Evolutionary conservation across 2,113 vertebrate species (phyloP).

Genomic region (Lepus timidus): DNA sequence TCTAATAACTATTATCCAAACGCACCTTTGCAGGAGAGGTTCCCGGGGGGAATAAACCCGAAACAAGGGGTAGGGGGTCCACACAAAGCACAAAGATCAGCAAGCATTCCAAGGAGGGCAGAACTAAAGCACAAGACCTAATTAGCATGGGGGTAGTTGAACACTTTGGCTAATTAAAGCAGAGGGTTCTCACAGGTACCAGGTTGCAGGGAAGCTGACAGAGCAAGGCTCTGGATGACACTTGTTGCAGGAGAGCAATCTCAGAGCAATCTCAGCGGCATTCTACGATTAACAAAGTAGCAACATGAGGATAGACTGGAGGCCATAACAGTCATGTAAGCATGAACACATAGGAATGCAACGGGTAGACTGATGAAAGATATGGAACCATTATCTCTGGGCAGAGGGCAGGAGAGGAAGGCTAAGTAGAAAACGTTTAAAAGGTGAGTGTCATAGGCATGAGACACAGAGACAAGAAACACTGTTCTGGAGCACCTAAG

Average conservation of each 20-base stretch:
- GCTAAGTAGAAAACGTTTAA: not conserved
- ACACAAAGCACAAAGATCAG: not conserved
- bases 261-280: too few species aligned
- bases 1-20: not conserved
- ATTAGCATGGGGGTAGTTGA: not conserved
- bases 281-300: not conserved
- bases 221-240: not conserved
- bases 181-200: not conserved
- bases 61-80: not conserved
- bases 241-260: not conserved
- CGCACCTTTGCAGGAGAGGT: not conserved
- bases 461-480: not conserved
- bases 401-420: not conserved
- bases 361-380: too few species aligned
- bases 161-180: not conserved
- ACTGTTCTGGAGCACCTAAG: not conserved
- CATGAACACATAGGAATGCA: not conserved
- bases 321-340: rapidly evolving
- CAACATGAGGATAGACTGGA: not conserved
- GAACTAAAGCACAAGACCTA: not conserved
- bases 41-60: not conserved
- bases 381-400: not conserved
- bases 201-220: not conserved
- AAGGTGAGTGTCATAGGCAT: rapidly evolving
- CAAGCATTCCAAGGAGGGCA: rapidly evolving